phyloP scores from a whole-genome alignment of 2,888 invertebrate species.

The Metallyticus violacea region DNA sequence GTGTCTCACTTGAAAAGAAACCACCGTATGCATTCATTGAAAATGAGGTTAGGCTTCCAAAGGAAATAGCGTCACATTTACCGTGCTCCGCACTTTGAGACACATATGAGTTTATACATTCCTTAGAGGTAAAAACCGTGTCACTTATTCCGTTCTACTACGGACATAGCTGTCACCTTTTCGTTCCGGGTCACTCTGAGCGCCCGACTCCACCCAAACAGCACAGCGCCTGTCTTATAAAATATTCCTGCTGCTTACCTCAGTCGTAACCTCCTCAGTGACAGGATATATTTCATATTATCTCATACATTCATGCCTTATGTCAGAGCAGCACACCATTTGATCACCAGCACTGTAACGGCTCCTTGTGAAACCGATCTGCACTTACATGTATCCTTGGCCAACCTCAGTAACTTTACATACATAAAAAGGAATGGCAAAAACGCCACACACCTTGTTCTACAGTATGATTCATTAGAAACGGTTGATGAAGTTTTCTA shows the following conservation, averaged over 20 bases:
- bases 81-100: no score
- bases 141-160: background rate
- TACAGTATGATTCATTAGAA: no score
- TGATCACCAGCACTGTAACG: no score
- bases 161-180: background rate
- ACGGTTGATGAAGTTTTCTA: no score
- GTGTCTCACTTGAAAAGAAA: no score
- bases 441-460: no score
- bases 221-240: background rate
- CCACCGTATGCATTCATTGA: no score
- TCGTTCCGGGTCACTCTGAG: background rate
- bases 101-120: background rate
- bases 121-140: background rate
- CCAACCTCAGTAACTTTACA: no score
- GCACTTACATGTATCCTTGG: no score
- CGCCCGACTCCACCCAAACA: background rate
- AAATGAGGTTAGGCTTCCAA: background rate
- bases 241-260: background rate
- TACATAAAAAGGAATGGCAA: no score
- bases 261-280: background rate
- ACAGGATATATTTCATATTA: background rate
- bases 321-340: no score
- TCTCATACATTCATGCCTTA: background rate
- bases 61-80: background rate
- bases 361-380: no score